These are phyloP conservation scores for Hydropsyche betteni DNA, from an alignment of 2,888 invertebrate genomes.

Conservation along the genomic window DNA sequence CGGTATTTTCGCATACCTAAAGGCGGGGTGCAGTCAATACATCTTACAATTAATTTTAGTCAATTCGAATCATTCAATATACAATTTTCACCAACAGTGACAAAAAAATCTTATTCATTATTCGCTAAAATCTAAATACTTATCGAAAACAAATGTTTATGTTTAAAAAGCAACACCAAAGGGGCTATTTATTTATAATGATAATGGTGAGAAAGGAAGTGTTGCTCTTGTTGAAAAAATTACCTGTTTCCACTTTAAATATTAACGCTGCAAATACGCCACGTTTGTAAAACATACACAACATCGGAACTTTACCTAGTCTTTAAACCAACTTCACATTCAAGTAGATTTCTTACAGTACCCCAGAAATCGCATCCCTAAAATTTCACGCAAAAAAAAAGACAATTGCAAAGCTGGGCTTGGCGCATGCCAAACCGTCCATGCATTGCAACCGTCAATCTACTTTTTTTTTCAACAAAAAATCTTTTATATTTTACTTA, in stretches of 20 bases:
- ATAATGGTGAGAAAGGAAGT: conserved; percentile 18
- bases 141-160: neutral
- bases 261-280: conserved; percentile 24
- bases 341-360: no score
- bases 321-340: no score
- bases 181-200: conserved; percentile 9
- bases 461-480: no score
- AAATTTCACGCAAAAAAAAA: neutral
- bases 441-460: no score
- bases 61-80: neutral
- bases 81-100: no score
- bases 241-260: conserved; percentile 26
- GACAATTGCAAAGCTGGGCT: neutral
- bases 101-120: neutral
- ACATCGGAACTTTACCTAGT: no score
- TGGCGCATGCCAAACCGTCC: conserved; percentile 25
- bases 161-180: neutral
- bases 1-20: conserved; percentile 25
- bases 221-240: neutral
- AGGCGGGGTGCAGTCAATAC: neutral
- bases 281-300: neutral
- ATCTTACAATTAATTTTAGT: neutral
- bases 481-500: no score
- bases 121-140: neutral
- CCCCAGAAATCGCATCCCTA: no score